Evolutionary conservation across 2,113 vertebrate species (phyloP).

Genomic region (Hemichromis elongatus): DNA sequence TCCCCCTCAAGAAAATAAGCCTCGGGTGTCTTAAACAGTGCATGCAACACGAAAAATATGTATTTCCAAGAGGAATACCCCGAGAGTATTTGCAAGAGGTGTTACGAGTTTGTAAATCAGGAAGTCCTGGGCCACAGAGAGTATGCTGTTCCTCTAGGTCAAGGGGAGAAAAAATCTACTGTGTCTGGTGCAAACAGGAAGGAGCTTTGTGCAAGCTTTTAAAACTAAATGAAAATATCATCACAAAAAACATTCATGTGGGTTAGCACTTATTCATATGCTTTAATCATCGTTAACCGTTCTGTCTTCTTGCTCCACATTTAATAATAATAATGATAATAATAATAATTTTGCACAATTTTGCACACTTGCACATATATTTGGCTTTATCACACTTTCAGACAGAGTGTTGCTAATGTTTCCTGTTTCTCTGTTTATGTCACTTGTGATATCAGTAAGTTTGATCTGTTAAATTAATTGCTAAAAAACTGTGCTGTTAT

Average conservation of each 20-base stretch:
- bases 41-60: not conserved
- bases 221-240: not conserved
- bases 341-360: too few relatives aligned
- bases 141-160: not conserved
- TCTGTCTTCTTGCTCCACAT: not conserved
- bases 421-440: not conserved
- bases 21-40: not conserved
- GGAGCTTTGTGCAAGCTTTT: not conserved
- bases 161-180: not conserved
- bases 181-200: not conserved
- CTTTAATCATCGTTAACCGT: not conserved
- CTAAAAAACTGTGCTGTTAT: not conserved
- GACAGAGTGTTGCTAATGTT: too few relatives aligned
- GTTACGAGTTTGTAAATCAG: not conserved
- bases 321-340: too few relatives aligned
- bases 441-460: not conserved
- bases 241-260: not conserved
- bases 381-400: not conserved
- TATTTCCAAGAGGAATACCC: too few relatives aligned
- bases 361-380: not conserved
- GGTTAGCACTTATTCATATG: not conserved
- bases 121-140: not conserved
- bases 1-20: not conserved
- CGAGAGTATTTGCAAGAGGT: too few relatives aligned
- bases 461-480: not conserved